phyloP scores from a whole-genome alignment of 2,888 invertebrate species.

The Azorinus chamasolen region DNA sequence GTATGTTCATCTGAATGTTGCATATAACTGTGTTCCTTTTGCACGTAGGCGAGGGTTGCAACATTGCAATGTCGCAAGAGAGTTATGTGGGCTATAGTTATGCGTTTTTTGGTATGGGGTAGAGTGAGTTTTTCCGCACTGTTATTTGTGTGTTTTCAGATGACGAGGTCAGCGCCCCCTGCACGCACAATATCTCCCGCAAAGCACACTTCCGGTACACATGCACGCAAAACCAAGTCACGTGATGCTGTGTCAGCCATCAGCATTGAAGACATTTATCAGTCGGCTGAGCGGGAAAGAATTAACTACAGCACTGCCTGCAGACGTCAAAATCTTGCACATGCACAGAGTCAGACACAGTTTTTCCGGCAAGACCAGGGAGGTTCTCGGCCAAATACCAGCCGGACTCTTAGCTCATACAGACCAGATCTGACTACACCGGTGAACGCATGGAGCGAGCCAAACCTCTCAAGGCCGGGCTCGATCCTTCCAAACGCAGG shows the following conservation, averaged over 20 bases:
- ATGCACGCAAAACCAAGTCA: conserved; percentile 19
- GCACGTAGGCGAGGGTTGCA: too few relatives aligned
- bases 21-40: too few relatives aligned
- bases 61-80: too few relatives aligned
- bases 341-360: conserved; percentile 66
- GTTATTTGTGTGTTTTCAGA: conserved; percentile 41
- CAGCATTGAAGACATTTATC: conserved; percentile 70
- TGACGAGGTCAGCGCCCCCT: conserved; percentile 61
- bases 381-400: conserved; percentile 65
- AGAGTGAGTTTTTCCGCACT: too few relatives aligned
- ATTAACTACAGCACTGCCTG: conserved; percentile 62
- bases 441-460: conserved; percentile 71
- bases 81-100: too few relatives aligned
- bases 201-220: conserved; percentile 24
- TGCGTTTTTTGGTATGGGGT: too few relatives aligned
- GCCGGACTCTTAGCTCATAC: conserved; percentile 42
- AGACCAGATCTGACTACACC: conserved; percentile 62
- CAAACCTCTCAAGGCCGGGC: conserved; percentile 60
- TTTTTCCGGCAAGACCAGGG: conserved; percentile 54
- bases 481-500: conserved; percentile 56
- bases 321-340: conserved; percentile 66
- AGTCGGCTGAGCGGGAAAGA: conserved; percentile 67
- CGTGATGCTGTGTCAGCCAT: conserved; percentile 23
- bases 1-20: too few relatives aligned
- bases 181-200: conserved; percentile 34